phyloP scores from a whole-genome alignment of 2,797 vertebrate species.

The Pangasius macronema region DNA sequence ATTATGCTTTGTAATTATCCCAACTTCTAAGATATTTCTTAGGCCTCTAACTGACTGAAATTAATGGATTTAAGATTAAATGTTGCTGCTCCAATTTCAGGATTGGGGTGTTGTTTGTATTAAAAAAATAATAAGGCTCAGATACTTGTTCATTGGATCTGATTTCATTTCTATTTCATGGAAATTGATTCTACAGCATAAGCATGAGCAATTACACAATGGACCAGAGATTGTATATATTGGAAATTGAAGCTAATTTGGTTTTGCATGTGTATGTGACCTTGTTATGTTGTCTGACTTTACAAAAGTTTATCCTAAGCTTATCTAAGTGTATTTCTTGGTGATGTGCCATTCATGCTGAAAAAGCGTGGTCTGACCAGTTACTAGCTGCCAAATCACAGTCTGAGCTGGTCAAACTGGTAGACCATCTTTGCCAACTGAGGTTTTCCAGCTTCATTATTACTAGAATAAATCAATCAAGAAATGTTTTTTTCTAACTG shows the following conservation, averaged over 20 bases:
- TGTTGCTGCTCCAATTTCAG: not conserved
- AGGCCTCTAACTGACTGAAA: not conserved
- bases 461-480: not conserved
- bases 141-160: not conserved
- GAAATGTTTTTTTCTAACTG: not conserved
- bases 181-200: not conserved
- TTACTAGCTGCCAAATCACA: not conserved
- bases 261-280: not conserved
- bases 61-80: not conserved
- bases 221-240: conserved; percentile 14
- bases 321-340: not conserved
- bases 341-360: not conserved
- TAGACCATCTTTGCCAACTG: not conserved
- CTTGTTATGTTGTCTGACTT: not conserved
- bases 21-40: not conserved
- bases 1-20: not conserved
- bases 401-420: conserved; percentile 1
- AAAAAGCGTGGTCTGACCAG: not conserved
- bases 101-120: not conserved
- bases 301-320: not conserved
- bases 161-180: conserved; percentile 1
- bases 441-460: not conserved
- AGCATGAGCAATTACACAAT: conserved; percentile 3
- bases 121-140: not conserved
- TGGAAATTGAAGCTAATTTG: not conserved